Base-by-base conservation (phyloP, 2,888 invertebrate species). In the Sipunculus nudus region DNA sequence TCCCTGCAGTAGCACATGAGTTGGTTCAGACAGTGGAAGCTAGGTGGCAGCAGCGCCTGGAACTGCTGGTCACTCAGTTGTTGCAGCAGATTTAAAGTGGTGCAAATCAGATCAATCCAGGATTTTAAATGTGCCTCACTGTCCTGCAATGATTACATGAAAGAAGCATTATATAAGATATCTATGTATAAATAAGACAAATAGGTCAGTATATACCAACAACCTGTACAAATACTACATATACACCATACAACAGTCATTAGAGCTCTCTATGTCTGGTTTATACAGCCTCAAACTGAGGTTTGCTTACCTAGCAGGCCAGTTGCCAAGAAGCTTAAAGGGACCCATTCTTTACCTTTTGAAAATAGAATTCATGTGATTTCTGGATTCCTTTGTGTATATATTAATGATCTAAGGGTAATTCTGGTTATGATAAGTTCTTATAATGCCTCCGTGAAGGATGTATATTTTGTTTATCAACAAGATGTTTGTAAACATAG, bases 101-200 rank as follows among this genome's bases (percentile, higher is more conserved):
- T 92, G 79, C 91, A 90, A 72, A 96, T 87, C 73, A 93, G 89
- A 82, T 95, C 81, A 26, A 79, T 75, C 86, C 93, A 89, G 23
- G 94, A 92, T 57, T 89, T 89, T 63, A 92, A 88, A 78, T 91
- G 92, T 21, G 93, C 92, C 77, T 94, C 94, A 54, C 91, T 90
- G 80, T 96, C 92, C 91, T 91, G 85, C 72, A 82, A 79, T 50
- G 56, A 46, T 52, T n/a, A n/a, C n/a, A n/a, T n/a, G n/a, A n/a
- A n/a, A n/a, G n/a, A n/a, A 29, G 31, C 23, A 63, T 32, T n/a
- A 28, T 26, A 23, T 21, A 19, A 21, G 21, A 23, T 3, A 28
- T 28, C 19, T 47, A 19, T 25, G 54, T 53, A n/a, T 32, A 6
- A 10, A 53, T 23, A 50, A 28, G 25, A 46, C 28, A 19, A 28